Evolutionary conservation across 1,140 invertebrate species (phyloP), one percentile per base, ranked within the genome.

Genomic region (Solen grandis): DNA sequence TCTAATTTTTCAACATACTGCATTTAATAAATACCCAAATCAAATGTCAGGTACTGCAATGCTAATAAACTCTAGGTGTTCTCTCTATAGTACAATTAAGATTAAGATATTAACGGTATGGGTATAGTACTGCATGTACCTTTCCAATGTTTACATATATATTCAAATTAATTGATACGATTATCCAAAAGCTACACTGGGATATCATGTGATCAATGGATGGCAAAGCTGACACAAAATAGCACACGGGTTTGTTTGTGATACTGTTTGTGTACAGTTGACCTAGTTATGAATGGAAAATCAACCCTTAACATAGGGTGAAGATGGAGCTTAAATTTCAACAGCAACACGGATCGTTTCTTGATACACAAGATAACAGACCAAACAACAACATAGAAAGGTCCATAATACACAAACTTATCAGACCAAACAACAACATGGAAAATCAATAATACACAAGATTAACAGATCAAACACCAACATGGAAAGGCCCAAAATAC

Each of bases 51-150:
- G 25, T 14, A 52, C 29, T 13, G 3, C 38, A 13, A 19, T 25
- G 31, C 16, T 27, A 16, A 13, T 33, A 59, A n/a, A 73, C 3
- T 13, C 5, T 2, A 16, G 3, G n/a, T 31, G n/a, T n/a, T n/a
- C n/a, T n/a, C 14, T 35, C 19, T n/a, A 63, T 4, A 78, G 8
- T 78, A n/a, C 29, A 27, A 55, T 69, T 55, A 52, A 36, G 16
- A 16, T 68, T 78, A 35, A 54, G 8, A 31, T 25, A 16, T 33
- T 22, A 1, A 16, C n/a, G 8, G 1, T 22, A 41, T 8, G 19
- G 19, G 8, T 14, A 31, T 46, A 19, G 29, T 5, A 31, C 19
- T 60, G 5, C 4, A 3, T 63, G 60, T 29, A 5, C 31, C 25
- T 5, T 54, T 55, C 31, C 29, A n/a, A 10, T 55, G 31, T 54